phyloP scores from a whole-genome alignment of 2,888 invertebrate genomes.

The Synanthedon tipuliformis region DNA sequence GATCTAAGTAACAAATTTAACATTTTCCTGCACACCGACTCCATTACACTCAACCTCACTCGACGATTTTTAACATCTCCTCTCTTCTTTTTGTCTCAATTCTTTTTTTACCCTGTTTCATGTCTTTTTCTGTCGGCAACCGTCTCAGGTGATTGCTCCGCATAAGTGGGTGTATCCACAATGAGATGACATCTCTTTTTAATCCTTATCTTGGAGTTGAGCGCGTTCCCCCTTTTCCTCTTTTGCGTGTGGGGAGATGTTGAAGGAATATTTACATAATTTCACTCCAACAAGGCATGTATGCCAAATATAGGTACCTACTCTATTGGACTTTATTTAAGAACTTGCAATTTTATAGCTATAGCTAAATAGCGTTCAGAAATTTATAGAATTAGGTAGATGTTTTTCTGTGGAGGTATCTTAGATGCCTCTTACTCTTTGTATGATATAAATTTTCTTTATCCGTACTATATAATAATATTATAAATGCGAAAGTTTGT shows the following conservation, averaged over 20 bases:
- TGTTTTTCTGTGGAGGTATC: too few species aligned
- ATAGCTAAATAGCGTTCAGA: too few species aligned
- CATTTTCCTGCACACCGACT: slow-evolving; percentile 15
- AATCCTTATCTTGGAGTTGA: slow-evolving; percentile 39
- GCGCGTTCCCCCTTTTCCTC: slow-evolving; percentile 16
- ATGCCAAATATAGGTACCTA: too few species aligned
- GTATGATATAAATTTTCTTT: too few species aligned
- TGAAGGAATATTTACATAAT: slow-evolving; percentile 40
- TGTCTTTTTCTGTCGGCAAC: slow-evolving; percentile 26
- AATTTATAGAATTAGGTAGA: too few species aligned
- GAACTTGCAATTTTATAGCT: too few species aligned
- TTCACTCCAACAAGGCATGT: slow-evolving; percentile 3
- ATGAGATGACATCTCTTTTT: slow-evolving; percentile 50
- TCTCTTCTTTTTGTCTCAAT: slow-evolving; percentile 21
- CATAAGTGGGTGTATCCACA: slow-evolving; percentile 29
- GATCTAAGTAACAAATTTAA: not conserved
- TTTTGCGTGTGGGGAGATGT: slow-evolving; percentile 14
- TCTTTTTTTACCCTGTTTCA: slow-evolving; percentile 25
- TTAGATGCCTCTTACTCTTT: too few species aligned
- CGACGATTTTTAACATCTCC: not conserved
- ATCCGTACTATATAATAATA: too few species aligned
- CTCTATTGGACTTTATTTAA: too few species aligned
- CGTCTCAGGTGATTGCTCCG: slow-evolving; percentile 41
- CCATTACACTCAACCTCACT: slow-evolving; percentile 13
- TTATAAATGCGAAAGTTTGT: too few species aligned